These are phyloP conservation scores for Morbakka virulenta DNA, from an alignment of 30 jellyfish, hydroid and myxozoan species.

Conservation along the genomic window DNA sequence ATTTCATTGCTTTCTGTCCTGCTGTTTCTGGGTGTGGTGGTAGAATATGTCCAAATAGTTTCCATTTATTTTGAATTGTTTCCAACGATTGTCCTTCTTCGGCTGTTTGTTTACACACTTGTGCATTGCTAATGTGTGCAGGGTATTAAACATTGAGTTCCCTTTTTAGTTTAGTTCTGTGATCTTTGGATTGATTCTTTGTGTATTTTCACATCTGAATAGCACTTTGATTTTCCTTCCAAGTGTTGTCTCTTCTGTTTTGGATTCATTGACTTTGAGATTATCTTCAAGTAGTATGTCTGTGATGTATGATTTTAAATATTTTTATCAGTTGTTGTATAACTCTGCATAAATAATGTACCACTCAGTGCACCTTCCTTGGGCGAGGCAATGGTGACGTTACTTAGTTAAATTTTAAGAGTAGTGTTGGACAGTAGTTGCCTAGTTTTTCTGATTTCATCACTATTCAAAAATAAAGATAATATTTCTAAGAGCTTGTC, in stretches of 20 bases:
- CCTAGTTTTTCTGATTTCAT: slow-evolving; percentile 35
- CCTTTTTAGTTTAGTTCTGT: neutral
- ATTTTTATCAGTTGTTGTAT: too few species aligned
- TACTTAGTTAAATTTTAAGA: slow-evolving; percentile 2
- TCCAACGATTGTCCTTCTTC: slow-evolving; percentile 12
- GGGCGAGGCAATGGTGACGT: slow-evolving; percentile 43
- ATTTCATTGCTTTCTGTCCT: too few species aligned
- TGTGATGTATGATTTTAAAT: neutral
- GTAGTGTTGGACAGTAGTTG: slow-evolving; percentile 29
- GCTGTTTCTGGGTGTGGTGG: slow-evolving; percentile 4
- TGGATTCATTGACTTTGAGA: neutral
- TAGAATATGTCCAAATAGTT: slow-evolving; percentile 3
- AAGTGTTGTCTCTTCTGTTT: slow-evolving; percentile 5
- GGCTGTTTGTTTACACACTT: slow-evolving; percentile 8
- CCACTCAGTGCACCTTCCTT: slow-evolving; percentile 47
- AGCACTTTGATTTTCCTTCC: too few species aligned
- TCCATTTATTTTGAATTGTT: slow-evolving; percentile 5
- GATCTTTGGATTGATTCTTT: too few species aligned
- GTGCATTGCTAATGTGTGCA: neutral
- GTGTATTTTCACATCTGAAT: too few species aligned
- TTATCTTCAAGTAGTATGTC: neutral
- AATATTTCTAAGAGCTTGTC: slow-evolving; percentile 17
- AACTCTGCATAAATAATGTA: slow-evolving; percentile 42
- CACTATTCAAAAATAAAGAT: neutral
- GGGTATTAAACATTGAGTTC: slow-evolving; percentile 9